A percentile compares a stretch with the other conserved stretches of the same genome.
Conservation (phyloP, 2,888 invertebrate species). For the Fragum fragum region DNA sequence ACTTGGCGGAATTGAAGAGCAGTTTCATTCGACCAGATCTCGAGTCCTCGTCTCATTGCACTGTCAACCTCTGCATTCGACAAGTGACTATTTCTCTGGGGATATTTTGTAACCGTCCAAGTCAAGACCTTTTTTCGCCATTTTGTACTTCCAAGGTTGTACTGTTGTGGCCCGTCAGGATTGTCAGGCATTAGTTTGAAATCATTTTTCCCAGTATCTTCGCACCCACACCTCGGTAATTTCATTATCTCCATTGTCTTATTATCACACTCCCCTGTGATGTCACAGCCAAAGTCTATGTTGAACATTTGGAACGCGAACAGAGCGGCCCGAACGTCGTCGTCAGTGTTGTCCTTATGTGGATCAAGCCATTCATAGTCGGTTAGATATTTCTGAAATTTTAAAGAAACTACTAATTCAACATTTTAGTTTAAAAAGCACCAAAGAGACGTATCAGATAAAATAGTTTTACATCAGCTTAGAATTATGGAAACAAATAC, state of each 20-base stretch:
- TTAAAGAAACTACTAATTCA: neutral
- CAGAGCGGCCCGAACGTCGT: constrained; percentile 41
- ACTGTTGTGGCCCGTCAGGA: constrained; percentile 32
- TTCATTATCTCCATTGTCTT: constrained; percentile 34
- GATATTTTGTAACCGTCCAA: constrained; percentile 56
- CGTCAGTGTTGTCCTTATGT: constrained; percentile 13
- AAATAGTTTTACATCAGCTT: neutral
- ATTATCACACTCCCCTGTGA: constrained; percentile 53
- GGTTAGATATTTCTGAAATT: constrained; percentile 41
- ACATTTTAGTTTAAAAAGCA: neutral
- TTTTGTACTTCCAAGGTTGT: constrained; percentile 42
- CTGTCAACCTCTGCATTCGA: constrained; percentile 40
- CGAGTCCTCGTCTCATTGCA: constrained; percentile 54
- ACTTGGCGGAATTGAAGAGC: constrained; percentile 37
- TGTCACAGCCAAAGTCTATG: constrained; percentile 10
- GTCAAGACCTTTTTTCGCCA: constrained; percentile 47
- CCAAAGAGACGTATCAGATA: neutral
- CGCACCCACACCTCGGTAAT: constrained; percentile 54
- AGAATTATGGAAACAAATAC: neutral
- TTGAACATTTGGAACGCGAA: constrained; percentile 41
- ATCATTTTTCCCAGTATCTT: constrained; percentile 53
- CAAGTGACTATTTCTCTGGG: constrained; percentile 22
- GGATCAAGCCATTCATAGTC: constrained; percentile 41
- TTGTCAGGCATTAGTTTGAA: constrained; percentile 41
- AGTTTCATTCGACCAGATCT: constrained; percentile 56